Percentiles rank a stretch among this genome's conserved stretches.
These are phyloP conservation scores for Lithobates sylvaticus DNA, from an alignment of 2,797 vertebrate species.

Conservation along the genomic window DNA sequence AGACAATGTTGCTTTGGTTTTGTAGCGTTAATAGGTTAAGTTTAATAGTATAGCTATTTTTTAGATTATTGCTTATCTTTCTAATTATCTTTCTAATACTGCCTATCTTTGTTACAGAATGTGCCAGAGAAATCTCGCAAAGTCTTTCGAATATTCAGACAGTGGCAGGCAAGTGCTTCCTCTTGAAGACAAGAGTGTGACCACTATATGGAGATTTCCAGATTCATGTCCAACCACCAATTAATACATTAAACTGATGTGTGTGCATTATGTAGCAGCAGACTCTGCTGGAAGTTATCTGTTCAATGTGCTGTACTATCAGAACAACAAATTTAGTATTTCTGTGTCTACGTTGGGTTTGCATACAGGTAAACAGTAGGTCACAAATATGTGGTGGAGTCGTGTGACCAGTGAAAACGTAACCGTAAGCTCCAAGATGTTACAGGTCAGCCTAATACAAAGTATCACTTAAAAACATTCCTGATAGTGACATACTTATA, in stretches of 20 bases:
- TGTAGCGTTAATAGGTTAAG: neutral
- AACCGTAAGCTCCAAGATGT: neutral
- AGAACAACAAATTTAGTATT: neutral
- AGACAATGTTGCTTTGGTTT: neutral
- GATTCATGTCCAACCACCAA: neutral
- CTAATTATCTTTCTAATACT: neutral
- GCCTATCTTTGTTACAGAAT: constrained; percentile 71
- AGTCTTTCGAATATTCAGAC: constrained; percentile 93
- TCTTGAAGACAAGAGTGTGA: constrained; percentile 70
- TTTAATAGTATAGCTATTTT: neutral
- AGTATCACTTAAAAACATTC: neutral
- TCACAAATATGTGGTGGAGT: neutral
- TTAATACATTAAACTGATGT: neutral
- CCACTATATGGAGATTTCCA: neutral
- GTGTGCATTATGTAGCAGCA: neutral
- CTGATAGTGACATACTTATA: too few relatives aligned
- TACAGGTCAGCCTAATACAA: neutral
- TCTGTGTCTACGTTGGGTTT: neutral
- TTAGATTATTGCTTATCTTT: neutral
- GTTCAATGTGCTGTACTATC: neutral
- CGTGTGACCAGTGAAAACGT: neutral
- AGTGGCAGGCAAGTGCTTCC: constrained; percentile 84
- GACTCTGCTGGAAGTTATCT: neutral
- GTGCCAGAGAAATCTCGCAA: constrained; percentile 90
- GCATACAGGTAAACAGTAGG: neutral